These are phyloP conservation scores for Cyclopterus lumpus DNA, from an alignment of 2,797 vertebrate species.

Conservation along the genomic window DNA sequence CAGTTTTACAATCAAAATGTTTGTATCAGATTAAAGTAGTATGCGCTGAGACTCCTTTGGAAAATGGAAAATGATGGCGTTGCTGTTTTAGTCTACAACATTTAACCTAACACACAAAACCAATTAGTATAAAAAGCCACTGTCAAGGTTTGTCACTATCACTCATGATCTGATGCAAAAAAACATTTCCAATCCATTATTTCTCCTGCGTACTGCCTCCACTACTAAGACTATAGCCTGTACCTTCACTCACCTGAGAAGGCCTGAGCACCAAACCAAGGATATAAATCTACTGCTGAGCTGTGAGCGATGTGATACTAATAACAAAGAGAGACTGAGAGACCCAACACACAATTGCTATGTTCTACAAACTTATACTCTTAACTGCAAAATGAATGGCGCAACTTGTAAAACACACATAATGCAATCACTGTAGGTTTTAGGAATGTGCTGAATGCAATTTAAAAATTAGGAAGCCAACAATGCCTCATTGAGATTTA, in stretches of 20 bases:
- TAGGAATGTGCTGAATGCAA: neutral
- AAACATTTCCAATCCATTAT: constrained; percentile 70
- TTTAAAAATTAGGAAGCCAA: neutral
- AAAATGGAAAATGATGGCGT: constrained; percentile 13
- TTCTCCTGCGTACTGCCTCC: constrained; percentile 58
- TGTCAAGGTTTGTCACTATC: constrained; percentile 58
- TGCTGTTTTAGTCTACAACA: constrained; percentile 29
- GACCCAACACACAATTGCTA: constrained; percentile 30
- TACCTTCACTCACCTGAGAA: constrained; percentile 66
- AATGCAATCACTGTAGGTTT: neutral
- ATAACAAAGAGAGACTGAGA: constrained; percentile 59
- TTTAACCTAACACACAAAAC: constrained; percentile 30
- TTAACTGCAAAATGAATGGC: neutral
- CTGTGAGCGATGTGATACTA: constrained; percentile 64
- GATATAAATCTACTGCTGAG: constrained; percentile 72
- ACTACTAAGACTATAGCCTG: constrained; percentile 56
- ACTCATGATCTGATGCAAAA: constrained; percentile 65
- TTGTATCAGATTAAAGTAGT: constrained; percentile 1
- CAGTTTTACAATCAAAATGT: neutral
- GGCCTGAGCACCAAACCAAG: constrained; percentile 64
- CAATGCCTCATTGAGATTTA: neutral
- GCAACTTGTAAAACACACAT: neutral
- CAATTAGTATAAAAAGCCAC: constrained; percentile 42
- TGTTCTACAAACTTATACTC: constrained; percentile 7
- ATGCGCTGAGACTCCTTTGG: neutral